Evolutionary conservation across 2,113 vertebrate species (phyloP).

Genomic region (Barnardius zonarius): DNA sequence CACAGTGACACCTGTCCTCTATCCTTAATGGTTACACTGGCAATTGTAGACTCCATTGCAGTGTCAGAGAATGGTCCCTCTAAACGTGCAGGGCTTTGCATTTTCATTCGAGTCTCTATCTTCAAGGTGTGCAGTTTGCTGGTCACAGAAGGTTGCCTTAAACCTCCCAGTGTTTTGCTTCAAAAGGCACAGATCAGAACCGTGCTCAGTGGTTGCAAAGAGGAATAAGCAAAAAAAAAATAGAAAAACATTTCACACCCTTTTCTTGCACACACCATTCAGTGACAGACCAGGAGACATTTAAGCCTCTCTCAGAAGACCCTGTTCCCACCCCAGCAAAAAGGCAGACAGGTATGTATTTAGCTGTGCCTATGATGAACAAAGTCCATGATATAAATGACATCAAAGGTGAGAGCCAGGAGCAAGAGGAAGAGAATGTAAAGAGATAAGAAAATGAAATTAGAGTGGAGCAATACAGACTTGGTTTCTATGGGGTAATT

Average conservation of each 20-base stretch:
- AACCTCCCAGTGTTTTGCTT: conserved; percentile 22
- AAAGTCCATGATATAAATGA: not conserved
- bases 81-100: not conserved
- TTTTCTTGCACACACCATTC: not conserved
- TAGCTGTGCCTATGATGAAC: not conserved
- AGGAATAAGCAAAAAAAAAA: not conserved
- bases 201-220: not conserved
- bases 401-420: not conserved
- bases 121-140: not conserved
- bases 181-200: not conserved
- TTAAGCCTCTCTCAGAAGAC: not conserved
- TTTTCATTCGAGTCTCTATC: not conserved
- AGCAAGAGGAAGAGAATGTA: not conserved
- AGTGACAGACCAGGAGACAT: not conserved
- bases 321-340: not conserved
- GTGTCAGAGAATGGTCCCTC: not conserved
- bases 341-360: not conserved
- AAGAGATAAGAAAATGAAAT: conserved; percentile 11
- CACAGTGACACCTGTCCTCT: not conserved
- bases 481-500: not conserved
- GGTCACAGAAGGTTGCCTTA: conserved; percentile 7
- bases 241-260: not conserved
- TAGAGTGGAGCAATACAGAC: not conserved
- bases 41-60: not conserved
- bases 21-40: not conserved